Base-by-base conservation (phyloP, 1,140 invertebrate genomes). In the Metopolophium dirhodum region DNA sequence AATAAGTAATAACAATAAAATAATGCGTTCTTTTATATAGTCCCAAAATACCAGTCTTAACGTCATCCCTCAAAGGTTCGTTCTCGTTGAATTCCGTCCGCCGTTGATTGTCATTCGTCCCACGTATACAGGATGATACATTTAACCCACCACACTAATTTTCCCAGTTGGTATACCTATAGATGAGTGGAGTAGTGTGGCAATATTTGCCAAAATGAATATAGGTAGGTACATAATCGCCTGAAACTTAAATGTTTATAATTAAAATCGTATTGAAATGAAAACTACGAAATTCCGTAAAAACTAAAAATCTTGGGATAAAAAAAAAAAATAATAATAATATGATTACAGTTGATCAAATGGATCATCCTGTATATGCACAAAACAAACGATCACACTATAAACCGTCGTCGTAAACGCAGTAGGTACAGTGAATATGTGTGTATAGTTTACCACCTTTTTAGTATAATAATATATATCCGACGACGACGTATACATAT, bases 51-150 rank as follows among this genome's bases (percentile, higher is more conserved):
- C 30, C n/a, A 77, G 14, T n/a, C n/a, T 77, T 77, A n/a, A 77
- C 14, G 30, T 77, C 6, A 77, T n/a, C 61, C 23, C 61, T 4
- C n/a, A 77, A 35, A n/a, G 61, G n/a, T 77, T 35, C 61, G 3
- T 68, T 68, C 11, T 30, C 11, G 1, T 77, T 77, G n/a, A 18
- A 77, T n/a, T 77, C 14, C 30, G 1, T n/a, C 30, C 61, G 6
- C 14, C 14, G n/a, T 77, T 35, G 30, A 77, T 35, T n/a, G 30
- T 77, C 61, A n/a, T n/a, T 77, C 14, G n/a, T 77, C 14, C 14
- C 18, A 77, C n/a, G n/a, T 77, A n/a, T 77, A 77, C 61, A 77
- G 61, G n/a, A 77, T n/a, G 61, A 77, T 77, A 77, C 61, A 77
- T 7, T n/a, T 77, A 35, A 7, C 11, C n/a, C 6, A 14, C n/a